phyloP scores from a whole-genome alignment of 2,888 invertebrate species.

The Pardosa pseudoannulata region DNA sequence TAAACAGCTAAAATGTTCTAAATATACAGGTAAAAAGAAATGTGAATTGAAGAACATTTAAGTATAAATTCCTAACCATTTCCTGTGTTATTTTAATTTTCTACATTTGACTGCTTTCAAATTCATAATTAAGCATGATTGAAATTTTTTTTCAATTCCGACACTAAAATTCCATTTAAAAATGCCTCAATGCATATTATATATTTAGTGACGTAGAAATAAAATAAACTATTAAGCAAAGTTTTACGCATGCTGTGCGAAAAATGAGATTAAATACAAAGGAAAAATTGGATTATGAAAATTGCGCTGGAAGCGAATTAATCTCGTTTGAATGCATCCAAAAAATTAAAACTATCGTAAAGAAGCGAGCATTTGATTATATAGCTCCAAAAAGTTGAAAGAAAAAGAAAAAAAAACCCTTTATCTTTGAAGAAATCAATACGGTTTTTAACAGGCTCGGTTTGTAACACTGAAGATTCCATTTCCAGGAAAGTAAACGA shows the following conservation, averaged over 20 bases:
- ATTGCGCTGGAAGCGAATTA: constrained; percentile 20
- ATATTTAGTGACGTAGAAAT: background rate
- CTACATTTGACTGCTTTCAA: too few species aligned
- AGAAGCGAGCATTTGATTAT: background rate
- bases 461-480: background rate
- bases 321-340: constrained; percentile 8
- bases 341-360: constrained; percentile 10
- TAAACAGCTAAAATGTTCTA: too few species aligned
- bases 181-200: background rate
- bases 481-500: background rate
- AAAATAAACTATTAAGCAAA: constrained; percentile 1
- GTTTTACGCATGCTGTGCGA: background rate
- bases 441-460: background rate
- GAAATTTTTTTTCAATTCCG: background rate
- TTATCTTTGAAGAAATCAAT: background rate
- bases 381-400: background rate
- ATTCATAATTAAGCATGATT: too few species aligned
- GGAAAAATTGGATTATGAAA: constrained; percentile 15
- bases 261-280: background rate
- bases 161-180: background rate
- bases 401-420: background rate
- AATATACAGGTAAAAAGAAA: too few species aligned
- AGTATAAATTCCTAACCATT: too few species aligned
- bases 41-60: too few species aligned
- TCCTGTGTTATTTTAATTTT: too few species aligned